Base-by-base conservation (phyloP, 1,140 invertebrate genomes). In the Heliconius hermathena region DNA sequence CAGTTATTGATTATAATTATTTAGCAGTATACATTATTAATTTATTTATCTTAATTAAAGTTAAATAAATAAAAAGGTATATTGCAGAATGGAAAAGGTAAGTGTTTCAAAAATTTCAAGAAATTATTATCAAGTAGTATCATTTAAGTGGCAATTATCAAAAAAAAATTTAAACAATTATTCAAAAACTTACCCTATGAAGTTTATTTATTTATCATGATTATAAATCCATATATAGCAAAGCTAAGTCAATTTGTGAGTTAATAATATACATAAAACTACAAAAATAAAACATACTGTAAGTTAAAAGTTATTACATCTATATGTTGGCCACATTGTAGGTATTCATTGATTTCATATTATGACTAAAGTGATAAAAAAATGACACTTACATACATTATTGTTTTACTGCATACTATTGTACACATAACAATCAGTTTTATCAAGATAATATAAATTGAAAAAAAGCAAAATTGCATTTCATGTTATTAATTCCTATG, bases 291-390 rank as follows among this genome's bases (percentile, higher is more conserved):
- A 26, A 29, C 22, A 29, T 29, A 66, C n/a, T 49, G 57, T 33
- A 79, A 79, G 74, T 66, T 70, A 78, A 57, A 78, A 54, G 38
- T 41, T 77, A 79, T 49, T 75, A 75, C 66, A 79, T 71, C 78
- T 80, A 71, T 72, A 13, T 76, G 74, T 83, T 83, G 82, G 80
- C 80, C 80, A 71, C 82, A 81, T 60, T n/a, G 54, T 72, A 77
- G 38, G 20, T 77, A 77, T 83, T 83, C 73, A 77, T 81, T 83
- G 80, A 71, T 77, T 46, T 66, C 60, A 29, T 66, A 18, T 29
- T 66, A 57, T 57, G 26, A 26, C 22, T 66, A 66, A 29, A 66
- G 16, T 66, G 26, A 66, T n/a, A 26, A 16, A 66, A 66, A 29
- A 66, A 66, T 13, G 26, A 66, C 60, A 66, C 60, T 16, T 66